Evolutionary conservation across 2,113 vertebrate genomes (phyloP).

Genomic region (Varanus salvator): DNA sequence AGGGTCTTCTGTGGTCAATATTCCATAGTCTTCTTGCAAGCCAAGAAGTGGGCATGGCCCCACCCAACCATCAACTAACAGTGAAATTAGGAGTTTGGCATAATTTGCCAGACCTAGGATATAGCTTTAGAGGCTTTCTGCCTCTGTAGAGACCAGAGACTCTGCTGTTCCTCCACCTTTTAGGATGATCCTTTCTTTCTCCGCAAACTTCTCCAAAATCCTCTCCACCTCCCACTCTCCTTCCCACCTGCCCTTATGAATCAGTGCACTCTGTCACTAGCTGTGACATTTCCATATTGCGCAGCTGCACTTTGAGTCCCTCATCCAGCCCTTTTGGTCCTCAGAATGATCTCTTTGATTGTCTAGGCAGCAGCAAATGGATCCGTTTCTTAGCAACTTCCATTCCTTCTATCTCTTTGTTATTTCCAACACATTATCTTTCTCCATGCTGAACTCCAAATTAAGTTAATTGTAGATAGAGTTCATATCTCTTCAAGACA

Average conservation of each 20-base stretch:
- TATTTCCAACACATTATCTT: slow-evolving; percentile 70
- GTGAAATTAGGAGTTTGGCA: not conserved
- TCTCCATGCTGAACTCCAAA: slow-evolving; percentile 61
- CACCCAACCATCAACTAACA: not conserved
- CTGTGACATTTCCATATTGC: not conserved
- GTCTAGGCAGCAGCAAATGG: slow-evolving; percentile 43
- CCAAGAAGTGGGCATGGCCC: not conserved
- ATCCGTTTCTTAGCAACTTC: slow-evolving; percentile 64
- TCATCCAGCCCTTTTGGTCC: slow-evolving; percentile 19
- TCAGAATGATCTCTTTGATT: slow-evolving; percentile 43
- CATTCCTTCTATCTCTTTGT: slow-evolving; percentile 59
- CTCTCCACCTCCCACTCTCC: not conserved
- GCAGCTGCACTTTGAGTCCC: not conserved
- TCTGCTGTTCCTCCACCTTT: not conserved
- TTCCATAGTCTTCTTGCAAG: not conserved
- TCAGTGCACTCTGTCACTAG: not conserved
- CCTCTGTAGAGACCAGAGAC: not conserved
- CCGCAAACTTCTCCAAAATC: not conserved
- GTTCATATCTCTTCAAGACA: slow-evolving; percentile 68
- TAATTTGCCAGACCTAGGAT: not conserved
- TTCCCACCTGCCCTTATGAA: not conserved
- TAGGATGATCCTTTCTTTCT: slow-evolving; percentile 5
- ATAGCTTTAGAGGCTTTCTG: not conserved
- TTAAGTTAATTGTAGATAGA: slow-evolving; percentile 68
- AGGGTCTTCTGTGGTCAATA: not conserved